These are phyloP conservation scores for Hemicrepidius hirtus DNA, from an alignment of 2,888 invertebrate species.

Conservation along the genomic window DNA sequence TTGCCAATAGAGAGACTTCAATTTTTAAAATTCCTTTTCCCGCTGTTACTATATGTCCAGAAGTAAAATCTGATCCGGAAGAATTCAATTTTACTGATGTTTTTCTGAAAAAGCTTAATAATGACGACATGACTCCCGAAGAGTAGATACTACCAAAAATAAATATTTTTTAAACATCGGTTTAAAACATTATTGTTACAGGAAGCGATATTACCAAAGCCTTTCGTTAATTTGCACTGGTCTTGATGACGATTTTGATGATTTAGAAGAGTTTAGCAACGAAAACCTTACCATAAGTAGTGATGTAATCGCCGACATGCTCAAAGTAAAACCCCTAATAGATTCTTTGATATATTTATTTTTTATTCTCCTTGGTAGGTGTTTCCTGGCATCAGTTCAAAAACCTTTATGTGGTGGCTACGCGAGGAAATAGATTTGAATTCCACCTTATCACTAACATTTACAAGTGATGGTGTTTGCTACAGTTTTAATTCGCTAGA, in stretches of 20 bases:
- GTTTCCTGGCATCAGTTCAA: too few relatives aligned
- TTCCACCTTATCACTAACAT: conserved; percentile 63
- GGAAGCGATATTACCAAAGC: too few relatives aligned
- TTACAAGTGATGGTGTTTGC: conserved; percentile 35
- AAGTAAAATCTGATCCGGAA: conserved; percentile 77
- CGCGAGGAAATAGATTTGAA: background rate
- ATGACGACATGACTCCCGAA: background rate
- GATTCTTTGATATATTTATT: too few relatives aligned
- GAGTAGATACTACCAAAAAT: background rate
- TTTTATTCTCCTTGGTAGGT: too few relatives aligned
- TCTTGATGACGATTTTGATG: too few relatives aligned
- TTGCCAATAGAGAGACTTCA: conserved; percentile 83
- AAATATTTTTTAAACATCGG: too few relatives aligned
- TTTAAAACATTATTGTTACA: too few relatives aligned
- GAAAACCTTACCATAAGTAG: too few relatives aligned
- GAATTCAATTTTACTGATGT: conserved; percentile 76
- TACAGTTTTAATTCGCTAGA: conserved; percentile 38
- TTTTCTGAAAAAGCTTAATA: background rate
- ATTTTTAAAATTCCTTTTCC: conserved; percentile 77
- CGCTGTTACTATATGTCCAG: conserved; percentile 71
- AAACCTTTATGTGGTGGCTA: background rate
- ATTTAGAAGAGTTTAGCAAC: too few relatives aligned
- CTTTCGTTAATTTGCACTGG: too few relatives aligned
- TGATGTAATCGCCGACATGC: too few relatives aligned
- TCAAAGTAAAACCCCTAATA: too few relatives aligned